Evolutionary conservation across 23 tunicate genomes (phyloP), one percentile per base, ranked within the genome.

Genomic region (Trididemnum miniatum): DNA sequence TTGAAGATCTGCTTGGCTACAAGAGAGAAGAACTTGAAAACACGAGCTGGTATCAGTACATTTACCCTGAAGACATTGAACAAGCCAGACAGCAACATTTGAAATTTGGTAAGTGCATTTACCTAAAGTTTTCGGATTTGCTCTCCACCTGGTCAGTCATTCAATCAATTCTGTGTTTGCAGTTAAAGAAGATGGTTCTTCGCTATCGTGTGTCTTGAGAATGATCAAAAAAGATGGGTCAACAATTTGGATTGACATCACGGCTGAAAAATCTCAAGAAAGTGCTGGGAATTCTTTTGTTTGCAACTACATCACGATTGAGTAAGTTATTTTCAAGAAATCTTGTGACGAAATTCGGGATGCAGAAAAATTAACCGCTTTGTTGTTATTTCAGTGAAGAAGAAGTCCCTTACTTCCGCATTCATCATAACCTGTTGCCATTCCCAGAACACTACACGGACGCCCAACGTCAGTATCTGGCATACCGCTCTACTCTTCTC

Each of bases 161-260:
- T n/a, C n/a, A n/a, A n/a, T n/a, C n/a, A n/a, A n/a, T n/a, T n/a
- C n/a, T n/a, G n/a, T n/a, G n/a, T 2, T 77, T 77, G 5, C 80
- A 93, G 98, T 93, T 15, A 93, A 93, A 37, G 98, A 93, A 88
- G 98, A 93, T 52, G 98, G 93, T 22, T 93, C 98, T 2, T 78
- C 94, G 20, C 88, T 93, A 36, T 92, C 98, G 1, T 93, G 98
- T 71, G 98, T 93, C 3, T 40, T 93, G 32, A 54, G 98, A 38
- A 80, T 93, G 93, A 84, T 93, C 15, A 91, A 88, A 65, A 93
- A 93, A 82, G 92, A 88, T 66, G 98, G 98, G 23, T 36, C 83
- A 25, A 59, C 76, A 0, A 84, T 75, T 0, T 93, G 98, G 98
- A 80, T 93, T 24, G 98, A 93, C 60, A 77, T 88, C 67, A 93